These are phyloP conservation scores for Synanceia verrucosa DNA, from an alignment of 2,797 vertebrate genomes.

Conservation along the genomic window DNA sequence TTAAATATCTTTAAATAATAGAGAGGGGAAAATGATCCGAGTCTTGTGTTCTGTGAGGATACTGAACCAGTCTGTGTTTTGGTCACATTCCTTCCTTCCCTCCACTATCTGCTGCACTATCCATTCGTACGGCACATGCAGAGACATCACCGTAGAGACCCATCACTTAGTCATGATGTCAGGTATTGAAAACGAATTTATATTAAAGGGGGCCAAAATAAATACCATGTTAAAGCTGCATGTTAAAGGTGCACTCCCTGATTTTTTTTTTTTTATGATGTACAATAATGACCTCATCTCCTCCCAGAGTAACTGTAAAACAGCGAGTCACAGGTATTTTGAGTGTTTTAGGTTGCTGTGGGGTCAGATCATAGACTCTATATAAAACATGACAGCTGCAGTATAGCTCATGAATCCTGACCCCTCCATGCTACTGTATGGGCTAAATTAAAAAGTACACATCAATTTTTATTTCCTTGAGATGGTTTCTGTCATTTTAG, in stretches of 20 bases:
- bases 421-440: too few relatives aligned
- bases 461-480: too few relatives aligned
- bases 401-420: too few relatives aligned
- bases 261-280: background rate
- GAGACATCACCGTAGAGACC: background rate
- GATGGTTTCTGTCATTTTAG: too few relatives aligned
- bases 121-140: background rate
- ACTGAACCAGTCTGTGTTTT: background rate
- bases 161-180: background rate
- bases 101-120: background rate
- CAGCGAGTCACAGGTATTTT: background rate
- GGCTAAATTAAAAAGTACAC: too few relatives aligned
- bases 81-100: background rate
- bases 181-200: background rate
- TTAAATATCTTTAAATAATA: slow-evolving; percentile 25
- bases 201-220: background rate
- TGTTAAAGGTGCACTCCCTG: background rate
- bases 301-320: background rate
- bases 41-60: background rate
- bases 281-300: background rate
- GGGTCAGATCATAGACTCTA: background rate
- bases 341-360: background rate
- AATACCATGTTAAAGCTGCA: background rate
- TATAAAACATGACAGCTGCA: background rate
- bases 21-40: background rate